Evolutionary conservation across 2,797 vertebrate genomes (phyloP).

Genomic region (Pristis pectinata): DNA sequence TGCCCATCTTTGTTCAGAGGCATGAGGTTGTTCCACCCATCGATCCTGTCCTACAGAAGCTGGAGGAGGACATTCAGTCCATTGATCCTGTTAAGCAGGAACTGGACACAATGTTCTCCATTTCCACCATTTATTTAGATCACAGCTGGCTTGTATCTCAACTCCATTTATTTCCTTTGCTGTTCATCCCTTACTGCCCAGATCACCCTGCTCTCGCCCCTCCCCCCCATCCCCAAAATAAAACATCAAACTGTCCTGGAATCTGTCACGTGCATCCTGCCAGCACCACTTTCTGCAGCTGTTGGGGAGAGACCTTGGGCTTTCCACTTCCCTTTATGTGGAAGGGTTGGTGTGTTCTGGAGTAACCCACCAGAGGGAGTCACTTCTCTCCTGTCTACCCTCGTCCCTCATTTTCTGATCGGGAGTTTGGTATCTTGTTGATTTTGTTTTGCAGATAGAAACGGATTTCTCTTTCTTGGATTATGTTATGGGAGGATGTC

Average conservation of each 20-base stretch:
- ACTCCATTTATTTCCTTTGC: background rate
- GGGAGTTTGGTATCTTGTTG: background rate
- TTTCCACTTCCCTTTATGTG: background rate
- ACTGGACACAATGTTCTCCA: too few relatives aligned
- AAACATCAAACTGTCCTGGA: background rate
- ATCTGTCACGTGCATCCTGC: too few relatives aligned
- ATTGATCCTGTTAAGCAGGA: background rate
- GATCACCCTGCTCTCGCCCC: too few relatives aligned
- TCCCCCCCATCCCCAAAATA: background rate
- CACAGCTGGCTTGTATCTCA: background rate
- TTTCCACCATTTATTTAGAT: background rate
- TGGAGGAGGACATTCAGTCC: background rate
- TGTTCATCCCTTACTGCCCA: background rate
- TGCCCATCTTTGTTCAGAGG: background rate
- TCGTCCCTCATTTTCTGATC: background rate
- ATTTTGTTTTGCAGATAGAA: slow-evolving; percentile 55
- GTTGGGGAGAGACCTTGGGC: background rate
- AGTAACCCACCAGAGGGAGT: background rate
- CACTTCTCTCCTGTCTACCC: background rate
- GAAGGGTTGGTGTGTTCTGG: background rate
- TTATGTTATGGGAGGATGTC: slow-evolving; percentile 89
- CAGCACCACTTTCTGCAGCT: background rate
- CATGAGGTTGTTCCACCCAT: background rate
- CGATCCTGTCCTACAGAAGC: background rate
- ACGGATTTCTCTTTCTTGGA: slow-evolving; percentile 79